phyloP scores from a whole-genome alignment of 2,888 invertebrate genomes.

The Euclidia mi region DNA sequence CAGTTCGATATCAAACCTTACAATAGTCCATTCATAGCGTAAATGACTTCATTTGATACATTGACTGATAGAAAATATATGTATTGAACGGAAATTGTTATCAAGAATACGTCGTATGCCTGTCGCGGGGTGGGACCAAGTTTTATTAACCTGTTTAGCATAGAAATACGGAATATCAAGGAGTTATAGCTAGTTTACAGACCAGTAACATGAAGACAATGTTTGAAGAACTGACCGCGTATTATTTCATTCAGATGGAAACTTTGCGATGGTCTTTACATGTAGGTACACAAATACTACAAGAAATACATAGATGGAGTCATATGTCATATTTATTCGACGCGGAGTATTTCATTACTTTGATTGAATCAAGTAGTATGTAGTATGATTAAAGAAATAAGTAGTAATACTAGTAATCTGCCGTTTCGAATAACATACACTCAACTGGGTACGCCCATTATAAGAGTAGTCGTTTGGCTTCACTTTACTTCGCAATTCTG shows the following conservation, averaged over 20 bases:
- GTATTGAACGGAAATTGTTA: conserved; percentile 33
- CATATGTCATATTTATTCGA: too few relatives aligned
- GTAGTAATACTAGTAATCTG: too few relatives aligned
- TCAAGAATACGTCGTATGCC: conserved; percentile 1
- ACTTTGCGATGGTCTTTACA: neutral
- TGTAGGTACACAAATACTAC: too few relatives aligned
- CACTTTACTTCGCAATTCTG: too few relatives aligned
- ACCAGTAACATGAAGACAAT: neutral
- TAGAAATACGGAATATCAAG: conserved; percentile 7
- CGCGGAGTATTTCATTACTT: too few relatives aligned
- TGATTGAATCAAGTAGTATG: too few relatives aligned
- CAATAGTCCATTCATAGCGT: conserved; percentile 9
- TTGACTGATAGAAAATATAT: conserved; percentile 10
- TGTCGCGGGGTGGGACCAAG: conserved; percentile 2
- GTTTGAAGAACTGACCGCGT: too few relatives aligned
- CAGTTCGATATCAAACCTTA: conserved; percentile 15
- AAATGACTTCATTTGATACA: conserved; percentile 18
- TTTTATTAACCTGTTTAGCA: conserved; percentile 29
- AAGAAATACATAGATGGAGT: too few relatives aligned
- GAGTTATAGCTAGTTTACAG: neutral
- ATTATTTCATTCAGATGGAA: neutral
- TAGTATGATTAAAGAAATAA: too few relatives aligned
- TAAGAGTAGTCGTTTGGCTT: too few relatives aligned
- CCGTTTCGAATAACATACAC: too few relatives aligned
- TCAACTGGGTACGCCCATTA: too few relatives aligned